phyloP scores from a whole-genome alignment of 2,113 vertebrate species.

The Hucho hucho region DNA sequence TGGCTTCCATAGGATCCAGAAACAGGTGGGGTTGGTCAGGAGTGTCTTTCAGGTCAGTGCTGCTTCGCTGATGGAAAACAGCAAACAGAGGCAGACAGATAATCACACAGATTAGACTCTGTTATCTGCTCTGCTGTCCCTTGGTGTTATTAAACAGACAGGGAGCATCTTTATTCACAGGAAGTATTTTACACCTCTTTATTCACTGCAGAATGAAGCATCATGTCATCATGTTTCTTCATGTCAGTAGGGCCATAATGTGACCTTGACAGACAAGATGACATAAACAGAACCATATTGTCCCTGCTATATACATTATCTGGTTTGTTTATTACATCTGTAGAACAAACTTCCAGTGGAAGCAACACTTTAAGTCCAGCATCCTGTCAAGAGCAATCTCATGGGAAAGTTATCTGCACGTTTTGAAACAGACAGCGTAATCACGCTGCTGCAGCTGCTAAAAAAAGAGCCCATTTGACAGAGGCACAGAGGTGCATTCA shows the following conservation, averaged over 20 bases:
- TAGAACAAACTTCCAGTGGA: slow-evolving; percentile 30
- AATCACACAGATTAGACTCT: slow-evolving; percentile 44
- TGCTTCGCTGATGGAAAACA: slow-evolving; percentile 22
- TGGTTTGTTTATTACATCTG: slow-evolving; percentile 49
- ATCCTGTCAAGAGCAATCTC: slow-evolving; percentile 37
- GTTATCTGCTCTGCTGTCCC: slow-evolving; percentile 40
- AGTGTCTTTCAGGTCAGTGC: slow-evolving; percentile 1
- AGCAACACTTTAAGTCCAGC: slow-evolving; percentile 28
- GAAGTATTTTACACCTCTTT: background rate
- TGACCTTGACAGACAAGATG: slow-evolving; percentile 67
- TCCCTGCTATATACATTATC: background rate
- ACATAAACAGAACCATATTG: slow-evolving; percentile 27
- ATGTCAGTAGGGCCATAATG: slow-evolving; percentile 40
- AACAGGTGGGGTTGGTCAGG: slow-evolving; percentile 55
- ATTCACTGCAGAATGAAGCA: background rate
- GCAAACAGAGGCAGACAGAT: slow-evolving; percentile 51
- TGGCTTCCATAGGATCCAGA: slow-evolving; percentile 70
- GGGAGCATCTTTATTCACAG: background rate
- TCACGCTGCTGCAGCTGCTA: slow-evolving; percentile 14
- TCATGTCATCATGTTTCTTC: background rate
- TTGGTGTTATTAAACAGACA: slow-evolving; percentile 29
- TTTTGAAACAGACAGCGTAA: slow-evolving; percentile 26
- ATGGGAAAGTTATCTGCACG: slow-evolving; percentile 20
- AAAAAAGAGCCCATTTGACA: slow-evolving; percentile 16
- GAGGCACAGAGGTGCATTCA: background rate